phyloP scores from a whole-genome alignment of 2,888 invertebrate genomes.

The Gibbula magus region DNA sequence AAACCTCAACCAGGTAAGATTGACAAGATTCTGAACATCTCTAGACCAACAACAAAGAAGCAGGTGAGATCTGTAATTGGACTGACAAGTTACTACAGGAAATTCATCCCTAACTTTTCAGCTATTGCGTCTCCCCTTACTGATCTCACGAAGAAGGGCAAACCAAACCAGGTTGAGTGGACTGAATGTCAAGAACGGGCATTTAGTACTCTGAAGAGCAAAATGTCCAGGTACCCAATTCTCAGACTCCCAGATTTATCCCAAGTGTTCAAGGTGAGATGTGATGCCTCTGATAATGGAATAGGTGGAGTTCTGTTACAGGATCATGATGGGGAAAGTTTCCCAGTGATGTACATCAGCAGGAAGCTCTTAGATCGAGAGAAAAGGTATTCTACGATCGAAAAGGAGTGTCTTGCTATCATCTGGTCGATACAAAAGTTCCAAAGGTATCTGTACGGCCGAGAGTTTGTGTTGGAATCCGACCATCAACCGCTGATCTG shows the following conservation, averaged over 20 bases:
- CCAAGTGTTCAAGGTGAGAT: conserved; percentile 36
- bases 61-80: conserved; percentile 25
- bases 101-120: conserved; percentile 29
- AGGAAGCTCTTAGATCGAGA: conserved; percentile 43
- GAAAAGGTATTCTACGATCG: neutral
- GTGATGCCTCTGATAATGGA: conserved; percentile 47
- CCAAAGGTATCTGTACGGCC: too few species aligned
- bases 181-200: neutral
- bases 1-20: neutral
- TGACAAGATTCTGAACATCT: neutral
- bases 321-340: conserved; percentile 21
- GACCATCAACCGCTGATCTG: conserved; percentile 29
- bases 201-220: conserved; percentile 32
- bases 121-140: conserved; percentile 41
- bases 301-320: conserved; percentile 51
- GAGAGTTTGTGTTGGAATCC: neutral
- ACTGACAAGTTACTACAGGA: conserved; percentile 24
- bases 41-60: conserved; percentile 21
- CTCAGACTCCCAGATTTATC: conserved; percentile 40
- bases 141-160: conserved; percentile 35
- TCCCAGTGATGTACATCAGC: conserved; percentile 50
- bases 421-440: neutral
- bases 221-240: conserved; percentile 30
- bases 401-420: neutral
- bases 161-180: conserved; percentile 37